Conservation (phyloP, 2,797 vertebrate species). For the Numenius phaeopus region DNA sequence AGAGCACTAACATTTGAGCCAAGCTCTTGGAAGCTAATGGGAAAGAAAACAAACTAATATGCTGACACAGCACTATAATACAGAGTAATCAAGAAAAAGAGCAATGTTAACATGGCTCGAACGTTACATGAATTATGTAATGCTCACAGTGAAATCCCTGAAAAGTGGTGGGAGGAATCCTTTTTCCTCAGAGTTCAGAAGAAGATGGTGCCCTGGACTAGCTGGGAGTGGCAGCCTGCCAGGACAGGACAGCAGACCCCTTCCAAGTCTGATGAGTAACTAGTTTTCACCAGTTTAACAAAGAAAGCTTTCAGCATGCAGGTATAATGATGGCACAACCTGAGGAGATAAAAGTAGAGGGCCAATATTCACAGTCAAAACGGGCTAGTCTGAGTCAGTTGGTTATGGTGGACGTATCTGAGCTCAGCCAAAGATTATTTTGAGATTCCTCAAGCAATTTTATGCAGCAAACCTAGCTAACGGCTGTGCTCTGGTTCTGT, state of each 20-base stretch:
- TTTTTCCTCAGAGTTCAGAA: background rate
- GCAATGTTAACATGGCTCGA: background rate
- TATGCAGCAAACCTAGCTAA: background rate
- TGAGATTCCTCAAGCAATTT: background rate
- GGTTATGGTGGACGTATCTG: background rate
- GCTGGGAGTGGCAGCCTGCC: background rate
- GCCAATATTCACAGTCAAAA: background rate
- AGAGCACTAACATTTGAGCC: background rate
- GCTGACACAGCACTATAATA: background rate
- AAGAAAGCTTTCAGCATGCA: background rate
- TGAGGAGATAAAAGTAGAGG: background rate
- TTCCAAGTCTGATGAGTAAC: background rate
- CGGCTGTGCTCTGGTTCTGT: background rate
- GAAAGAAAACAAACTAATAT: constrained; percentile 36
- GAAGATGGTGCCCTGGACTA: background rate
- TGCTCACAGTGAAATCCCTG: background rate
- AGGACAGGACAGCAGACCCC: background rate
- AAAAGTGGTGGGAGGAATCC: background rate
- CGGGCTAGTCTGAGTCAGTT: background rate
- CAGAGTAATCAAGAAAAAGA: constrained; percentile 10
- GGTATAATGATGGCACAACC: background rate
- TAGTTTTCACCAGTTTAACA: background rate
- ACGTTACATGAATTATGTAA: background rate
- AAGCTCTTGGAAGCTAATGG: background rate
- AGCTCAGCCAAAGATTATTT: background rate